These are phyloP conservation scores for Lacerta viridis DNA, from an alignment of 2,797 vertebrate species.

Conservation along the genomic window DNA sequence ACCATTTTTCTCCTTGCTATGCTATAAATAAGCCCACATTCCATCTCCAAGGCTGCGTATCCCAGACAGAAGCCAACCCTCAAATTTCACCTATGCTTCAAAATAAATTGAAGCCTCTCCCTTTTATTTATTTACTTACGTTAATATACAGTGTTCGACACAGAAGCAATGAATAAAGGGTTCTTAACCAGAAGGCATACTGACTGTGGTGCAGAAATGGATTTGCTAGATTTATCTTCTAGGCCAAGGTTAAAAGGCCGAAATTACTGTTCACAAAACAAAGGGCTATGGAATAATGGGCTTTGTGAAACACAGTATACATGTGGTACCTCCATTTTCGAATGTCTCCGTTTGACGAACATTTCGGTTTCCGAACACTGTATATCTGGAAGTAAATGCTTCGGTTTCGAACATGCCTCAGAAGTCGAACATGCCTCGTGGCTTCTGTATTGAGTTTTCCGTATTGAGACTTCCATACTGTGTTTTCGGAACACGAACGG, in stretches of 20 bases:
- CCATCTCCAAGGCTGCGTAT: background rate
- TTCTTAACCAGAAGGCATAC: constrained; percentile 71
- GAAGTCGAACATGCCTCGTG: too few relatives aligned
- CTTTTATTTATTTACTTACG: constrained; percentile 74
- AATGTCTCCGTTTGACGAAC: too few relatives aligned
- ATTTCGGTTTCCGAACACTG: too few relatives aligned
- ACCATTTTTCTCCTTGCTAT: background rate
- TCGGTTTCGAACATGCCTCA: too few relatives aligned
- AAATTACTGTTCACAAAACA: constrained; percentile 80
- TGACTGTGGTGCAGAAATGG: constrained; percentile 54
- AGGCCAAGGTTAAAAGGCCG: constrained; percentile 77
- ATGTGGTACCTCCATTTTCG: too few relatives aligned
- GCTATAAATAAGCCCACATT: background rate
- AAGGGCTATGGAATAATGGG: constrained; percentile 77
- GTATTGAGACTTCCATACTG: too few relatives aligned
- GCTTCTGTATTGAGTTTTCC: too few relatives aligned
- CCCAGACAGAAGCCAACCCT: background rate
- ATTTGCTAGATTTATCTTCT: constrained; percentile 71
- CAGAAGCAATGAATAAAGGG: constrained; percentile 79
- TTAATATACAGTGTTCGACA: constrained; percentile 76
- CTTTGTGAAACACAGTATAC: constrained; percentile 70
- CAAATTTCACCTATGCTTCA: background rate
- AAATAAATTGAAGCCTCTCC: constrained; percentile 25
- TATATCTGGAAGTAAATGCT: too few relatives aligned
- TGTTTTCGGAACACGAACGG: too few relatives aligned